Base-by-base conservation (phyloP, 2,888 invertebrate species). In the Eupithecia tripunctaria region DNA sequence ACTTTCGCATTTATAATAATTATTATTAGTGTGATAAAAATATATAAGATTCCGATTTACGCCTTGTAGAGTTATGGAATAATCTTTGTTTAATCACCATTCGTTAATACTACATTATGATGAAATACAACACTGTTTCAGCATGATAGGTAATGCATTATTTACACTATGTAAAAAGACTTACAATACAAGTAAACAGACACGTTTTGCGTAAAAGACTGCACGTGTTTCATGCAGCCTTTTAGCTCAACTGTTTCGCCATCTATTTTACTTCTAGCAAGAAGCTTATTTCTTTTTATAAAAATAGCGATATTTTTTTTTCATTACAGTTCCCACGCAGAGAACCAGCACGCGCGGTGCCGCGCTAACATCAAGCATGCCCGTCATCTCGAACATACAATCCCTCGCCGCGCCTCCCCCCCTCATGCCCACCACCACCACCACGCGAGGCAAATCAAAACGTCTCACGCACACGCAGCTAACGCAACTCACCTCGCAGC, bases 381-480 rank as follows among this genome's bases (percentile, higher is more conserved):
- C 97, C 0, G 96, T 97, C 1, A 97, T 97, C 81, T 96, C 97
- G 0, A 96, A 95, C 73, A 97, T 97, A 0, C 96, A 96, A 65
- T 97, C 97, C 1, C 87, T 97, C 41, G 97, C 97, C 0, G 76
- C 90, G n/a, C 91, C 90, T 0, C 88, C 89, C 2, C 89, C 91
- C 0, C 81, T 87, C 4, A 75, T 83, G 75, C 47, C 47, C 1
- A 81, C 87, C 5, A 91, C 93, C 0, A 82, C 90, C 3, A 81
- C 87, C 7, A 91, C 93, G 0, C 88, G 94, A 43, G 89, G 84
- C 60, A 94, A 94, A 76, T 90, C 91, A 64, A 94, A 94, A 76
- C 90, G 94, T 0, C 82, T 86, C 4, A 84, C 84, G 0, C 82
- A 75, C 21, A 59, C 41, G 5, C 68, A 70, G 21, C 60, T 66